These are phyloP conservation scores for Calonectris borealis DNA, from an alignment of 2,113 vertebrate genomes.

Conservation along the genomic window DNA sequence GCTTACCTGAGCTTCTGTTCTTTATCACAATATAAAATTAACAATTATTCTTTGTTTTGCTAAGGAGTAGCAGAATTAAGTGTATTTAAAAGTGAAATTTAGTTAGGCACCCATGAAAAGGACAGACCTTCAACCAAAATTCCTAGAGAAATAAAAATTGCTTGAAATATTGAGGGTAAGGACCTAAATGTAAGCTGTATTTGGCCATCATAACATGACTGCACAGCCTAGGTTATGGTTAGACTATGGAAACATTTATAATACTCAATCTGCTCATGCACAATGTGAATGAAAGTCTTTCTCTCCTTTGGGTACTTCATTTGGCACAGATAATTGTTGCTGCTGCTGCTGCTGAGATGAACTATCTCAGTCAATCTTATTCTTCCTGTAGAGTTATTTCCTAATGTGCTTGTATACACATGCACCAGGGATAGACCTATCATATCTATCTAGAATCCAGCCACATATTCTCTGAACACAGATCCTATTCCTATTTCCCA, in stretches of 20 bases:
- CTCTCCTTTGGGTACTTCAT: neutral
- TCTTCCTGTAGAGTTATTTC: neutral
- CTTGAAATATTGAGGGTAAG: neutral
- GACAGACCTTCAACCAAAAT: neutral
- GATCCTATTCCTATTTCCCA: neutral
- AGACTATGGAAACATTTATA: neutral
- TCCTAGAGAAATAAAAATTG: neutral
- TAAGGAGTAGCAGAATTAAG: neutral
- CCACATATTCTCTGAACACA: neutral
- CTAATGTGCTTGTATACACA: neutral
- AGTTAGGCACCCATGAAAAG: neutral
- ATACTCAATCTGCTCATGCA: neutral
- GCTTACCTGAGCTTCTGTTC: neutral
- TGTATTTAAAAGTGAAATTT: neutral
- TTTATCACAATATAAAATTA: neutral
- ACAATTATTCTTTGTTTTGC: accelerated
- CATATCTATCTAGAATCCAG: neutral
- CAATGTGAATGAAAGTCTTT: neutral
- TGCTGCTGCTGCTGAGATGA: neutral
- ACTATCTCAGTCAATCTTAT: neutral
- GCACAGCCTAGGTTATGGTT: neutral
- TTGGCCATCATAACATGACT: neutral
- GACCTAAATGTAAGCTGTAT: neutral
- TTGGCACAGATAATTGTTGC: neutral
- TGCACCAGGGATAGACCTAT: neutral